Evolutionary conservation across 2,113 vertebrate species (phyloP), one percentile per base, ranked within the genome.

Genomic region (Stercorarius parasiticus): DNA sequence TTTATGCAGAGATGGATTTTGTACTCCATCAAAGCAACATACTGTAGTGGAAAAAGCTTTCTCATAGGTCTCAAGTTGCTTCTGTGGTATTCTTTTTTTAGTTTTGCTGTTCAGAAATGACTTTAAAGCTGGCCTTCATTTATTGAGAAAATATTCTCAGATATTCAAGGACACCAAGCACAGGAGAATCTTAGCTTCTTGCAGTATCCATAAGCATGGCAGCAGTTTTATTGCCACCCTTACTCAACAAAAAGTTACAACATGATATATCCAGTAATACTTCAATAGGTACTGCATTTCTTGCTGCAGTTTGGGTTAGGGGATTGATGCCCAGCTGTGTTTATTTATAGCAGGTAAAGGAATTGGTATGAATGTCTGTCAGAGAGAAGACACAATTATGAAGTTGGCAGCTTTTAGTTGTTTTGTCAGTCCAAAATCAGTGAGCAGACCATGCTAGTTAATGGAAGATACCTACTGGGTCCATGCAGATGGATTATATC

Each of bases 71-170:
- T 97, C 61, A 79, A 38, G 40, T 96, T 93, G 29, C 87, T 95
- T 94, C 76, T 66, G 69, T 74, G 79, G 70, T 88, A 65, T 84
- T 81, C 90, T 88, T 93, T 90, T 93, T 95, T 97, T 89, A 96
- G 85, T 73, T 17, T 86, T 83, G 71, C 66, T 74, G 58, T 84
- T 76, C 76, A 94, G 90, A 95, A 88, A 80, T 45, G 3, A 40
- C 86, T 93, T 92, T 88, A 55, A 93, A 94, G 61, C 53, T 97
- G 90, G 93, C 93, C 93, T 97, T 93, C 74, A 70, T 86, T 92
- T 89, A 66, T 82, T 92, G 74, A 90, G 62, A 59, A 87, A 55
- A 80, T 89, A 90, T 47, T 93, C 66, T 95, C 55, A 90, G 79
- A 71, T 79, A 78, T 22, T 76, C 59, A 84, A 40, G 47, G 64